Evolutionary conservation across 2,797 vertebrate species (phyloP), one percentile per base, ranked within the genome.

Genomic region (Protosalanx chinensis): DNA sequence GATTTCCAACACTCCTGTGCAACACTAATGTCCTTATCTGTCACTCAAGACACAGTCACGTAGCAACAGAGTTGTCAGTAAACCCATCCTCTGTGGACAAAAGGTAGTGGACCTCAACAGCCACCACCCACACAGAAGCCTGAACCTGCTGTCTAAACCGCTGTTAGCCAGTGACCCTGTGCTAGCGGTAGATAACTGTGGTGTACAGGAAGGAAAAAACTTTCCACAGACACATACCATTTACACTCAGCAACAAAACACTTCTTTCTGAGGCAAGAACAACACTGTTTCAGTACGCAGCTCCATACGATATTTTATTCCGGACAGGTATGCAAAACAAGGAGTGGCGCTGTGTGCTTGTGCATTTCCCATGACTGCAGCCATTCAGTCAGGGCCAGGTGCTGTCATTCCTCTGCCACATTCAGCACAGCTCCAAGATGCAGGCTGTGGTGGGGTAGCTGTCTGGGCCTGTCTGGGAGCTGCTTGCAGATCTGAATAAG

Each of bases 391-490:
- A 30, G 64, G 68, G 41, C 53, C 70, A 68, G 64, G 68, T 69
- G 61, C 66, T 65, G 27, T 57, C 64, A 37, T 64, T 51, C 37
- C 49, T 30, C 69, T 4, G n/a, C 6, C 65, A 64, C 46, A 60
- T 73, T 33, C 61, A 23, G 33, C 20, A 67, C 41, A 27, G 53
- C 32, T 51, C 37, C 20, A 20, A 59, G 59, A 56, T 61, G 51
- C 51, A 30, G 64, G 3, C 65, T 41, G 68, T 62, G 67, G 30
- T 63, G 18, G 16, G 32, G 61, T 16, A 62, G 46, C 57, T 72
- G 75, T 81, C 76, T 74, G 64, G 76, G 78, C 79, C 59, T 82
- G 73, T 78, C 74, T 69, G 57, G 70, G 68, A 72, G 81, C 82
- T 62, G 59, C 20, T 62, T 75, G 72, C 77, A 74, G 79, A 86